These are phyloP conservation scores for Callorhinus ursinus DNA, from an alignment of 2,113 vertebrate genomes.

Conservation along the genomic window DNA sequence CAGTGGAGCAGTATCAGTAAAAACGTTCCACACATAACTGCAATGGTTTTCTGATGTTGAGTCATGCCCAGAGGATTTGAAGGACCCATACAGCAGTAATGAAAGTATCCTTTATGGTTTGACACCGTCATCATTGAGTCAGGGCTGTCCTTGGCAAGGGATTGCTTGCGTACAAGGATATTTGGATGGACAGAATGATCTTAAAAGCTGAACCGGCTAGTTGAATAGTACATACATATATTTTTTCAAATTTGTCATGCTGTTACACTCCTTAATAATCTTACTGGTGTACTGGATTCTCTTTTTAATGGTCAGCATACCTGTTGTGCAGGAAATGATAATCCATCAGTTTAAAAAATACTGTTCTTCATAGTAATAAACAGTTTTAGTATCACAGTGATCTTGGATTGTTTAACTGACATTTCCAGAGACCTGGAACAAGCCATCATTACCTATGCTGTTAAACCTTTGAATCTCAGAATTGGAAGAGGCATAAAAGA, in stretches of 20 bases:
- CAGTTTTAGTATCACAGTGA: not conserved
- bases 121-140: not conserved
- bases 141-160: not conserved
- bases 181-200: not conserved
- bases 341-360: not conserved
- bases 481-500: not conserved
- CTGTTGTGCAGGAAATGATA: not conserved
- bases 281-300: conserved; percentile 9
- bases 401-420: conserved; percentile 15
- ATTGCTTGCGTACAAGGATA: not conserved
- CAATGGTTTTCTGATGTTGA: conserved; percentile 10
- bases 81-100: conserved; percentile 1
- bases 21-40: conserved; percentile 10
- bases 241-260: not conserved
- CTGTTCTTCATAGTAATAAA: conserved; percentile 19
- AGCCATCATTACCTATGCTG: not conserved
- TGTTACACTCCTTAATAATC: not conserved
- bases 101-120: conserved; percentile 16
- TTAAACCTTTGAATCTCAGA: conserved; percentile 34
- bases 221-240: not conserved
- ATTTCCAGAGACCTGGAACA: not conserved
- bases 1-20: conserved; percentile 28
- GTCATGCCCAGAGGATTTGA: not conserved
- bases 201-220: conserved; percentile 1
- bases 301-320: not conserved